Conservation (phyloP, 2,113 vertebrate genomes). For the Embiotoca jacksoni region DNA sequence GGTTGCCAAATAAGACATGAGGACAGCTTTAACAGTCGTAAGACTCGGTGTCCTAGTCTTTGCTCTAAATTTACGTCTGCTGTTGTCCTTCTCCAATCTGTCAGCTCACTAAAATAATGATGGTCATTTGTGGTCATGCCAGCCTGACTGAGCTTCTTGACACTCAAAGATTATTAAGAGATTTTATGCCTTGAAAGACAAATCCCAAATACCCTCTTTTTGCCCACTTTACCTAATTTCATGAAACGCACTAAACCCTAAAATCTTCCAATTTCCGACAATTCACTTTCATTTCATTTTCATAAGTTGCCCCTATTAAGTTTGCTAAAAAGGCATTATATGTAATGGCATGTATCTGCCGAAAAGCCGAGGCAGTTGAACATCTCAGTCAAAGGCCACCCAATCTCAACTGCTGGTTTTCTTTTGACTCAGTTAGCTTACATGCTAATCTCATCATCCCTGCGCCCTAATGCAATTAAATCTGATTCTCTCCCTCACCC, state of each 20-base stretch:
- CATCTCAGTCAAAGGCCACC: slow-evolving; percentile 29
- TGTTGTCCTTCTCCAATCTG: slow-evolving; percentile 18
- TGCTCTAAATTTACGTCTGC: slow-evolving; percentile 31
- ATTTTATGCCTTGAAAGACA: background rate
- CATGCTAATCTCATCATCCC: slow-evolving; percentile 75
- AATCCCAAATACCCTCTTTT: background rate
- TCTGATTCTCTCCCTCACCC: slow-evolving; percentile 57
- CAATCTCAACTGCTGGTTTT: slow-evolving; percentile 48
- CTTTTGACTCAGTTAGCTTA: slow-evolving; percentile 64
- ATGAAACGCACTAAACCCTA: background rate
- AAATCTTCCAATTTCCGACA: slow-evolving; percentile 9
- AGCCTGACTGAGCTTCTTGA: slow-evolving; percentile 17
- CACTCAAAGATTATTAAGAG: slow-evolving; percentile 19
- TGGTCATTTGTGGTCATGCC: background rate
- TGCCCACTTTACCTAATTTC: slow-evolving; percentile 3
- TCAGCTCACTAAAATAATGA: slow-evolving; percentile 17
- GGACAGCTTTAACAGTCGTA: slow-evolving; percentile 18
- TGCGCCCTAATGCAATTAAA: slow-evolving; percentile 79
- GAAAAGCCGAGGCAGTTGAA: slow-evolving; percentile 18
- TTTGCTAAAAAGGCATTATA: slow-evolving; percentile 34
- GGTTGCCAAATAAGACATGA: slow-evolving; percentile 19
- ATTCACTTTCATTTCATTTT: slow-evolving; percentile 24
- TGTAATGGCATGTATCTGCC: slow-evolving; percentile 41
- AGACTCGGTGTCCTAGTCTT: slow-evolving; percentile 25
- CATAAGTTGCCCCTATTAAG: background rate